Evolutionary conservation across 1,140 invertebrate genomes (phyloP), one percentile per base, ranked within the genome.

Genomic region (Eurosta solidaginis): DNA sequence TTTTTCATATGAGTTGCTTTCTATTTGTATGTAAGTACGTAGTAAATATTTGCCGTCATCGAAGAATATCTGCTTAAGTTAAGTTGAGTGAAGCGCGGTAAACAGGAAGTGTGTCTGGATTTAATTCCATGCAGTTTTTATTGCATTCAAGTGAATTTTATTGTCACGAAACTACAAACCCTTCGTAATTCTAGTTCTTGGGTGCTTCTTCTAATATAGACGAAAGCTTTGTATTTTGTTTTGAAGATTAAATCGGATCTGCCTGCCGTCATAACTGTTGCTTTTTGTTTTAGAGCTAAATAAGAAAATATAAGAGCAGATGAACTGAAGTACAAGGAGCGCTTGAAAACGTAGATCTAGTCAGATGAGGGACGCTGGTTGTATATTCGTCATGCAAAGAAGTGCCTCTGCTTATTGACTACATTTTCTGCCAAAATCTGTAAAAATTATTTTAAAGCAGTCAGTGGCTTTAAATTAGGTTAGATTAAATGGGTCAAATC

Each of bases 1-100:
- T 22, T 68, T 68, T 42, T 40, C 59, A 68, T n/a, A 40, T 40
- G 33, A n/a, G n/a, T n/a, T n/a, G n/a, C n/a, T n/a, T n/a, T n/a
- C n/a, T n/a, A n/a, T n/a, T n/a, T n/a, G n/a, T n/a, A n/a, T n/a
- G n/a, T n/a, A n/a, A n/a, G n/a, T n/a, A n/a, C n/a, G n/a, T n/a
- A n/a, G n/a, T n/a, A n/a, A n/a, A n/a, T n/a, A n/a, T n/a, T n/a
- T 20, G 40, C 12, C 33, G 40, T 25, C 54, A 29, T n/a, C 5
- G n/a, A 20, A 40, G 59, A 40, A 68, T 40, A 68, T 68, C 59
- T 68, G 59, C 59, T 68, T 68, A 40, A 20, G 17, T 68, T 68
- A 68, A 68, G 59, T 27, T 27, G 59, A 40, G 33, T 68, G 59
- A 68, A 68, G 59, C n/a, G n/a, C 40, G 59, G 59, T 33, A 68